Conservation (phyloP, 2,113 vertebrate species). For the Phalacrocorax brasilianus region DNA sequence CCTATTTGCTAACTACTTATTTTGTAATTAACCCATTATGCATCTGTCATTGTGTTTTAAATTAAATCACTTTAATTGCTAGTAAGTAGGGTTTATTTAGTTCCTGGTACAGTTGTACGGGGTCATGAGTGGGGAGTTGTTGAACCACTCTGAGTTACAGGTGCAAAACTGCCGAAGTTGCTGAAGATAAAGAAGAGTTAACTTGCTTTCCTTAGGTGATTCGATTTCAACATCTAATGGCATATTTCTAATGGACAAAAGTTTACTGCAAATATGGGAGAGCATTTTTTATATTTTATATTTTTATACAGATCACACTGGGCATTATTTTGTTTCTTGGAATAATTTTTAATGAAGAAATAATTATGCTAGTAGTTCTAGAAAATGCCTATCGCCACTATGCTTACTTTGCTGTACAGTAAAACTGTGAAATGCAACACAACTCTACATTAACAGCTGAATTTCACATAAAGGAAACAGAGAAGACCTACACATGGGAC, state of each 20-base stretch:
- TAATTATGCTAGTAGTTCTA: neutral
- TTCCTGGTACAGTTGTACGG: neutral
- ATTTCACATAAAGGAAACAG: neutral
- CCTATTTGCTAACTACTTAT: constrained; percentile 63
- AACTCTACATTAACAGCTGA: neutral
- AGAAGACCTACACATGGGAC: neutral
- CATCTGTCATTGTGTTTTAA: constrained; percentile 58
- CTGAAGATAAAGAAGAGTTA: neutral
- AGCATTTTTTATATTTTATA: neutral
- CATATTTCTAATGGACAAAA: neutral
- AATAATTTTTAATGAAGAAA: neutral
- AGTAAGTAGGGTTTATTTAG: constrained; percentile 63
- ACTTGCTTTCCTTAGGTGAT: constrained; percentile 38
- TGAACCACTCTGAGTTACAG: constrained; percentile 27
- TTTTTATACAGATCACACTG: neutral
- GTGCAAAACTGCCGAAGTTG: constrained; percentile 45
- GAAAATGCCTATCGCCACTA: neutral
- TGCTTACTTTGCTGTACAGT: neutral
- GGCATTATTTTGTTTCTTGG: neutral
- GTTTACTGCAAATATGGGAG: neutral
- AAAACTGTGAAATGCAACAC: neutral
- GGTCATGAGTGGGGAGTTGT: constrained; percentile 41
- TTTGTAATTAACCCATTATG: constrained; percentile 65
- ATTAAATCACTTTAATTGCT: constrained; percentile 63
- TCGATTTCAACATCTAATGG: neutral